Evolutionary conservation across 2,888 invertebrate genomes (phyloP).

Genomic region (Maniola hyperantus): DNA sequence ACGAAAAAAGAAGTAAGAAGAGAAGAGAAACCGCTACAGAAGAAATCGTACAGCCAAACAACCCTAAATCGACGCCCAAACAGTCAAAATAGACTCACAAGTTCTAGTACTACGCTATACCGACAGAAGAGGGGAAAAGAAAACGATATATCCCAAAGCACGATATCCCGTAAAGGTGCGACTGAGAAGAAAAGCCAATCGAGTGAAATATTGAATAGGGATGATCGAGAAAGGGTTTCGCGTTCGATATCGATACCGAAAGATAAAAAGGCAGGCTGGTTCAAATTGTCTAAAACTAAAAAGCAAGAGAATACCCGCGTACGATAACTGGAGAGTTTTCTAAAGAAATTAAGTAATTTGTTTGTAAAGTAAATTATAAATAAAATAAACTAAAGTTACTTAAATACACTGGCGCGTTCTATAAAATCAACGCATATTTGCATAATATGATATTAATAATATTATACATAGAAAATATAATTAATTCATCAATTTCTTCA

Average conservation of each 20-base stretch:
- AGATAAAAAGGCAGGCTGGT: conserved; percentile 89
- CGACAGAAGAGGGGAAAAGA: conserved; percentile 64
- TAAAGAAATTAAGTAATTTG: background rate
- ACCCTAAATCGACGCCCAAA: conserved; percentile 63
- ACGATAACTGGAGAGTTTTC: conserved; percentile 49
- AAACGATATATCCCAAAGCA: conserved; percentile 49
- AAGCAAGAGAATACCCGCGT: conserved; percentile 73
- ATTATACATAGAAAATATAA: background rate
- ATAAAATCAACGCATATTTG: background rate
- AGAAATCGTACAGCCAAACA: conserved; percentile 75
- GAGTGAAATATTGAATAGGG: conserved; percentile 83
- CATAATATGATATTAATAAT: background rate
- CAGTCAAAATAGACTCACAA: conserved; percentile 60
- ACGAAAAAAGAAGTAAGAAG: conserved; percentile 60
- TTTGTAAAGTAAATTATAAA: conserved; percentile 7
- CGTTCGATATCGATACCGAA: conserved; percentile 89
- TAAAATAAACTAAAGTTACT: background rate
- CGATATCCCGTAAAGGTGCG: conserved; percentile 69
- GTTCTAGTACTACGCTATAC: conserved; percentile 69
- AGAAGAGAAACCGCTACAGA: conserved; percentile 68
- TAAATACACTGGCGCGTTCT: background rate
- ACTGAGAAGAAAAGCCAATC: conserved; percentile 82
- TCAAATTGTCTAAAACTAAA: conserved; percentile 82
- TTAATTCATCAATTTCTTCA: background rate
- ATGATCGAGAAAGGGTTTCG: conserved; percentile 77